phyloP scores from a whole-genome alignment of 2,888 invertebrate genomes.

The Frankliniella fusca region DNA sequence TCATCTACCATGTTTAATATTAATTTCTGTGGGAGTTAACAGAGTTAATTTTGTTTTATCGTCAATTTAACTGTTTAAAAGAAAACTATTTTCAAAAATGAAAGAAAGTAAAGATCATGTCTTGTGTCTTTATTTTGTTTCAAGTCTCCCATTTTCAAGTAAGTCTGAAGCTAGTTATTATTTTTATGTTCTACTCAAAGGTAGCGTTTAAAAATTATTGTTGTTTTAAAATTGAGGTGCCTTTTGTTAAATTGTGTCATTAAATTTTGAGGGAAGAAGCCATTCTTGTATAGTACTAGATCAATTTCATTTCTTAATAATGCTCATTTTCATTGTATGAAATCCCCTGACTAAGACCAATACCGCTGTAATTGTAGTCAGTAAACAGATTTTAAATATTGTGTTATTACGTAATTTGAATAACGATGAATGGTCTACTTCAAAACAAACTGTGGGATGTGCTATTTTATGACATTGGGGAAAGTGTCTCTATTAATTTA shows the following conservation, averaged over 20 bases:
- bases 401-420: not conserved
- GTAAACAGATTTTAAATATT: not conserved
- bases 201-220: not conserved
- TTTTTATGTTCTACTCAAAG: not conserved
- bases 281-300: not conserved
- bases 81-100: not conserved
- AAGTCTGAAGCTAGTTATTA: slow-evolving; percentile 14
- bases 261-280: not conserved
- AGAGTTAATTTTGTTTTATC: not conserved
- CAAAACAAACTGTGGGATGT: not conserved
- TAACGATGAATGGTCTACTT: not conserved
- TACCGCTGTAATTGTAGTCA: not conserved
- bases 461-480: not conserved
- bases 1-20: not conserved
- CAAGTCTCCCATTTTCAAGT: slow-evolving; percentile 5
- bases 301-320: not conserved
- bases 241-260: not conserved
- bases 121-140: slow-evolving; percentile 17
- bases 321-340: not conserved
- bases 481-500: not conserved
- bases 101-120: not conserved
- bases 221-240: slow-evolving; percentile 11
- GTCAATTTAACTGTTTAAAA: not conserved
- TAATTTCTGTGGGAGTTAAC: not conserved
- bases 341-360: slow-evolving; percentile 1